These are phyloP conservation scores for Sarcophaga peregrina DNA, from an alignment of 1,140 invertebrate species.

Conservation along the genomic window DNA sequence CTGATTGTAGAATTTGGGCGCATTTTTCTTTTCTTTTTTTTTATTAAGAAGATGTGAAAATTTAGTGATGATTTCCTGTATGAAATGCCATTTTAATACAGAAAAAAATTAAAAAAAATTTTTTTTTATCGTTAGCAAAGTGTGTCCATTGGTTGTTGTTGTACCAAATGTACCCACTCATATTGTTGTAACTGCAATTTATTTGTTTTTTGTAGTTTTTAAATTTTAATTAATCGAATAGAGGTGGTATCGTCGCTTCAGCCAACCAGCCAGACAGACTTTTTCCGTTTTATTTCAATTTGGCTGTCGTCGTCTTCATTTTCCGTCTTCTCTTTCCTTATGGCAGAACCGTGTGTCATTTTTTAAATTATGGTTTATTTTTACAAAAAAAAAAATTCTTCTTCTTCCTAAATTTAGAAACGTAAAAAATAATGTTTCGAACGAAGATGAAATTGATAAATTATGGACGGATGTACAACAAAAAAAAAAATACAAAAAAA, in stretches of 20 bases:
- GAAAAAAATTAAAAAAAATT: neutral
- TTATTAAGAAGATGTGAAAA: neutral
- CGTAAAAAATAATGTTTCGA: too few relatives aligned
- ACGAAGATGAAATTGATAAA: too few relatives aligned
- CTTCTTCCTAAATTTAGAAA: too few relatives aligned
- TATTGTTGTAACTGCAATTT: too few relatives aligned
- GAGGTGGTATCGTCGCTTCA: neutral
- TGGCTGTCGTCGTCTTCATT: neutral
- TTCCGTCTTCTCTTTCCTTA: neutral
- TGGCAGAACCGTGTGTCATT: constrained; percentile 2
- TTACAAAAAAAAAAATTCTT: neutral
- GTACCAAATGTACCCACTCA: too few relatives aligned
- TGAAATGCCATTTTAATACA: neutral
- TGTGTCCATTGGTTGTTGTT: too few relatives aligned
- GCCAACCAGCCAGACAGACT: too few relatives aligned
- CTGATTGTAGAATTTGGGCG: too few relatives aligned
- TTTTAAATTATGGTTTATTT: constrained; percentile 11
- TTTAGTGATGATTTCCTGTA: constrained; percentile 8
- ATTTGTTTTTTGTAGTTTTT: neutral
- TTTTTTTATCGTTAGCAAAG: too few relatives aligned
- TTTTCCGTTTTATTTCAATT: neutral
- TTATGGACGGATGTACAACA: too few relatives aligned
- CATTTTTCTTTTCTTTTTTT: too few relatives aligned
- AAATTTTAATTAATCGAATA: constrained; percentile 5
- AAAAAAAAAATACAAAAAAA: too few relatives aligned